Evolutionary conservation across 2,888 invertebrate species (phyloP).

Genomic region (Fragum fragum): DNA sequence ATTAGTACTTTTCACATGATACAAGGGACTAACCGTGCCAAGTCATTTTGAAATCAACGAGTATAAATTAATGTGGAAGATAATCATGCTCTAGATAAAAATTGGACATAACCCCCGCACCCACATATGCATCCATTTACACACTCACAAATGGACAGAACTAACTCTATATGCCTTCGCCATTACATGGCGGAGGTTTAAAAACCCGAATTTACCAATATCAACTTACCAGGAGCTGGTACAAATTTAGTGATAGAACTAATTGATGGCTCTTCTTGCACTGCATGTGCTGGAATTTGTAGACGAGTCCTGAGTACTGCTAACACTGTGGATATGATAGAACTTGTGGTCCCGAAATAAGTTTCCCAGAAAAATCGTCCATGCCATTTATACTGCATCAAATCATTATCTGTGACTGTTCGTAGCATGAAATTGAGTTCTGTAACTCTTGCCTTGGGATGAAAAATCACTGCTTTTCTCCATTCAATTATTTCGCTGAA

Average conservation of each 20-base stretch:
- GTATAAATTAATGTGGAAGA: too few relatives aligned
- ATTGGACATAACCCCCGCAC: too few relatives aligned
- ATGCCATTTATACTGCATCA: constrained; percentile 93
- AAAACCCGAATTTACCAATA: too few relatives aligned
- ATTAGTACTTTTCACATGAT: too few relatives aligned
- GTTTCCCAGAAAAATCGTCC: constrained; percentile 96
- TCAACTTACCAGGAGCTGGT: constrained; percentile 90
- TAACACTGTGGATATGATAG: constrained; percentile 93
- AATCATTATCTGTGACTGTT: constrained; percentile 94
- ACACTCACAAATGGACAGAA: too few relatives aligned
- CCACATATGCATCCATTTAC: too few relatives aligned
- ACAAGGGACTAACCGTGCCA: too few relatives aligned
- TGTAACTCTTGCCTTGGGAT: constrained; percentile 89
- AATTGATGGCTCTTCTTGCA: constrained; percentile 91
- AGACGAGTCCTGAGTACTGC: constrained; percentile 94
- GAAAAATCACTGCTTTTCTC: constrained; percentile 87
- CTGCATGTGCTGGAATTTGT: constrained; percentile 94
- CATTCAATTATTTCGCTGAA: constrained; percentile 91
- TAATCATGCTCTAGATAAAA: too few relatives aligned
- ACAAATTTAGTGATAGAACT: constrained; percentile 94
- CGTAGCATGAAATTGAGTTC: constrained; percentile 96
- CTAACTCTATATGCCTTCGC: too few relatives aligned
- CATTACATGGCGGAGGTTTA: too few relatives aligned
- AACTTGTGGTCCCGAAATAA: constrained; percentile 95
- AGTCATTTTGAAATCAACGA: too few relatives aligned